Evolutionary conservation across 1,140 invertebrate species (phyloP), one percentile per base, ranked within the genome.

Genomic region (Drosophila insularis): DNA sequence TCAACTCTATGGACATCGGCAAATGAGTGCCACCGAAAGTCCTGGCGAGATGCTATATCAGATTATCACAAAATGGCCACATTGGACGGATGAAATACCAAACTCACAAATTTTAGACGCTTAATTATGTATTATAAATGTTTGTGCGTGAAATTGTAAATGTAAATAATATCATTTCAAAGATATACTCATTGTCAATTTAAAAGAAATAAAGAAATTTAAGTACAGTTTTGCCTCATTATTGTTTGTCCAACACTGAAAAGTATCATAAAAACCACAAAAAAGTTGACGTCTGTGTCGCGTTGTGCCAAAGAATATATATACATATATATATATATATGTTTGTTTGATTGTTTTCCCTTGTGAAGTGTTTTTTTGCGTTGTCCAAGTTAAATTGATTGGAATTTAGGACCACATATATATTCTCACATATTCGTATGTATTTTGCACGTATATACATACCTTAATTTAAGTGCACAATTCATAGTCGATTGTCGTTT

Each of bases 11-110:
- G 95, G 93, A 0, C 95, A 94, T 54, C 92, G 93, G 19, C 95
- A 96, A 89, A 91, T 95, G 1, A 92, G 91, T 2, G 84, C 90
- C n/a, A 95, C 94, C 0, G 80, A 92, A 27, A 96, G 95, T 89
- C 95, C 95, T 7, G 95, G 95, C 2, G 82, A 92, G 35, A 89
- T 92, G 59, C 90, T 96, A 0, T 96, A 93, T 73, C 91, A 93
- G 53, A 92, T 93, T 39, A 93, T 95, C n/a, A 90, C 93, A 63
- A 92, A 66, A 3, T 95, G 94, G 94, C 92, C 93, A 5, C 92
- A 94, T 68, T 95, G 92, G 92, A 71, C 76, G 39, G 37, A 65
- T 5, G 39, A 31, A 13, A 39, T 79, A 50, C 43, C 43, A 13
- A 46, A 46, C 32, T 4, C 32, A 7, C 6, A 46, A 17, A 46